Conservation (phyloP, 2,888 invertebrate genomes). For the Penaeus monodon region DNA sequence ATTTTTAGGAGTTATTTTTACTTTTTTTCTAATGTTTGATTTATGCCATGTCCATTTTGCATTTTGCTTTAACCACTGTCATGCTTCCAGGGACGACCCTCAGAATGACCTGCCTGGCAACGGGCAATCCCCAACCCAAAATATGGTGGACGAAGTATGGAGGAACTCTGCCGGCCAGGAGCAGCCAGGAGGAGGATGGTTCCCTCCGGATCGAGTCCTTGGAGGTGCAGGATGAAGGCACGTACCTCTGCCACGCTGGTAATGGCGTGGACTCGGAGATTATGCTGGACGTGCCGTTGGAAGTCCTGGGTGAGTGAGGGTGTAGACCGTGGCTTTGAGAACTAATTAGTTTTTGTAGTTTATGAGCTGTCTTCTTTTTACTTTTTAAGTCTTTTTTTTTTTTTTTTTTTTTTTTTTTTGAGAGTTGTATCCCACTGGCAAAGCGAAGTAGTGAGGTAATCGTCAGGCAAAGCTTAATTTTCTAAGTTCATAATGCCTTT, state of each 20-base stretch:
- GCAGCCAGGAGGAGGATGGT: constrained; percentile 69
- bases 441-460: too few species aligned
- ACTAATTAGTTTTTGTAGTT: neutral
- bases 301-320: constrained; percentile 39
- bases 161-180: constrained; percentile 71
- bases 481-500: too few species aligned
- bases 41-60: too few species aligned
- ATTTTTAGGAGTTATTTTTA: too few species aligned
- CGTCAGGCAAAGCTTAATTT: too few species aligned
- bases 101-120: constrained; percentile 80
- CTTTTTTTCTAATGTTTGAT: too few species aligned
- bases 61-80: too few species aligned
- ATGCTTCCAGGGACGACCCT: constrained; percentile 75
- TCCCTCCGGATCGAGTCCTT: constrained; percentile 74
- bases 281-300: constrained; percentile 29
- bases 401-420: too few species aligned
- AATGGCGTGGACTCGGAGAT: constrained; percentile 73
- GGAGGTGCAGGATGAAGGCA: constrained; percentile 78
- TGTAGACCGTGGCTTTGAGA: neutral
- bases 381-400: neutral
- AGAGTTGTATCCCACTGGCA: too few species aligned
- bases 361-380: constrained; percentile 1
- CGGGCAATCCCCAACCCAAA: constrained; percentile 78
- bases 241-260: constrained; percentile 82
- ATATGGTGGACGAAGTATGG: constrained; percentile 78